phyloP scores from a whole-genome alignment of 2,113 vertebrate species.

The Menura novaehollandiae region DNA sequence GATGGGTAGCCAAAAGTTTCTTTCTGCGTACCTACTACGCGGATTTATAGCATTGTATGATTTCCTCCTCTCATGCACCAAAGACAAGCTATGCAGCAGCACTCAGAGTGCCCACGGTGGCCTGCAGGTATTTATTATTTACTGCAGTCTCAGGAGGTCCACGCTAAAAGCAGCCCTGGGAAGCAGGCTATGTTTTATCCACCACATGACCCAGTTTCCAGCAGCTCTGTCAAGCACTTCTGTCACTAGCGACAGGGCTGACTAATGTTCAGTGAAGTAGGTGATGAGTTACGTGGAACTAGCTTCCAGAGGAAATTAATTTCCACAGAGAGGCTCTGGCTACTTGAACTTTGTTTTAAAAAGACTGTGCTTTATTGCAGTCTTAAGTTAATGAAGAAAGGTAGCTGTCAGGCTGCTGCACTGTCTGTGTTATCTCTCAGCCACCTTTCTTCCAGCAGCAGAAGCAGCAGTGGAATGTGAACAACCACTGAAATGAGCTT shows the following conservation, averaged over 20 bases:
- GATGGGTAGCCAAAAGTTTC: not conserved
- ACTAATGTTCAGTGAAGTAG: conserved; percentile 12
- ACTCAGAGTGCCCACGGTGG: not conserved
- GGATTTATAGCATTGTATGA: not conserved
- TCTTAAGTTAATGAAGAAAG: not conserved
- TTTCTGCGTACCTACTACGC: rapidly evolving
- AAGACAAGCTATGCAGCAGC: not conserved
- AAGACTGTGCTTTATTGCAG: conserved; percentile 23
- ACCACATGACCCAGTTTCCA: conserved; percentile 31
- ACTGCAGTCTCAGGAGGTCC: not conserved
- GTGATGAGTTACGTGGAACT: conserved; percentile 10
- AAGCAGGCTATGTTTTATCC: not conserved
- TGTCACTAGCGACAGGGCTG: not conserved
- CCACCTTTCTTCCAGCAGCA: not conserved
- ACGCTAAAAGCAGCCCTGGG: not conserved
- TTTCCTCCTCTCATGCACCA: not conserved
- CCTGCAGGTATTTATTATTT: conserved; percentile 1
- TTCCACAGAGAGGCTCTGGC: not conserved
- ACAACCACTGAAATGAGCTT: not conserved
- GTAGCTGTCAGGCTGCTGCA: not conserved
- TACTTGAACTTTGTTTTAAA: conserved; percentile 54
- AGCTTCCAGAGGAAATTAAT: conserved; percentile 37
- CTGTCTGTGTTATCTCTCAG: not conserved
- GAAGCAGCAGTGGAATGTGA: not conserved
- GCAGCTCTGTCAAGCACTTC: conserved; percentile 22